phyloP scores from a whole-genome alignment of 2,797 vertebrate genomes.

The Sebastiscus albofasciatus region DNA sequence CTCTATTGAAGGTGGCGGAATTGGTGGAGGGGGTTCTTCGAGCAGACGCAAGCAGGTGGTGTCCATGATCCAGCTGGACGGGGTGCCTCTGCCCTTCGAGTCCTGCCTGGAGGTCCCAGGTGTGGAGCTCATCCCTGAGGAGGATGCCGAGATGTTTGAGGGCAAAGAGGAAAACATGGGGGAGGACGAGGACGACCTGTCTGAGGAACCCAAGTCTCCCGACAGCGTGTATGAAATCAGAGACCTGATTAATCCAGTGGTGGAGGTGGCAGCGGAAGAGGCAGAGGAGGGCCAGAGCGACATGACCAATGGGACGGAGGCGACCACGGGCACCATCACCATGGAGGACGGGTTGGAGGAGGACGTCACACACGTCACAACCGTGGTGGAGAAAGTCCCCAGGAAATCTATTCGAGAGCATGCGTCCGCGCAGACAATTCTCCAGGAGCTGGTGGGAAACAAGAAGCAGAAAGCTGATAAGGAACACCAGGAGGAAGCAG shows the following conservation, averaged over 20 bases:
- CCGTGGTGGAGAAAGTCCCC: conserved; percentile 37
- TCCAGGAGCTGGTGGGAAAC: conserved; percentile 51
- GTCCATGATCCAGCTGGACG: conserved; percentile 91
- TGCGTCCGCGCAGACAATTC: conserved; percentile 42
- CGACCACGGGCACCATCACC: conserved; percentile 42
- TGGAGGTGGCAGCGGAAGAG: conserved; percentile 62
- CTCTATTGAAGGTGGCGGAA: neutral
- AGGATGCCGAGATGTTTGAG: conserved; percentile 37
- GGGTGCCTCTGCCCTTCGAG: conserved; percentile 79
- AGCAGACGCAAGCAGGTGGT: conserved; percentile 91
- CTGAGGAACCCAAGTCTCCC: conserved; percentile 63
- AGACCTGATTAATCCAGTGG: conserved; percentile 80
- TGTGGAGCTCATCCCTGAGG: conserved; percentile 82
- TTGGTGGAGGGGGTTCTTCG: conserved; percentile 15
- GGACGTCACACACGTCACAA: conserved; percentile 56
- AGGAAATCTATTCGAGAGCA: conserved; percentile 46
- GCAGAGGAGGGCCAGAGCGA: conserved; percentile 11
- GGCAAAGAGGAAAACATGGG: neutral
- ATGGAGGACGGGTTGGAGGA: conserved; percentile 68
- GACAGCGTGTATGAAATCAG: conserved; percentile 83
- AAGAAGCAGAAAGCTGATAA: conserved; percentile 25
- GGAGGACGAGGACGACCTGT: conserved; percentile 3
- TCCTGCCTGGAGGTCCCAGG: conserved; percentile 82
- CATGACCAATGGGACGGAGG: conserved; percentile 60
- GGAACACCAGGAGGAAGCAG: conserved; percentile 35